A percentile compares a stretch with the other conserved stretches of the same genome.
phyloP scores from a whole-genome alignment of 1,140 invertebrate genomes.

The Drosophila serrata region DNA sequence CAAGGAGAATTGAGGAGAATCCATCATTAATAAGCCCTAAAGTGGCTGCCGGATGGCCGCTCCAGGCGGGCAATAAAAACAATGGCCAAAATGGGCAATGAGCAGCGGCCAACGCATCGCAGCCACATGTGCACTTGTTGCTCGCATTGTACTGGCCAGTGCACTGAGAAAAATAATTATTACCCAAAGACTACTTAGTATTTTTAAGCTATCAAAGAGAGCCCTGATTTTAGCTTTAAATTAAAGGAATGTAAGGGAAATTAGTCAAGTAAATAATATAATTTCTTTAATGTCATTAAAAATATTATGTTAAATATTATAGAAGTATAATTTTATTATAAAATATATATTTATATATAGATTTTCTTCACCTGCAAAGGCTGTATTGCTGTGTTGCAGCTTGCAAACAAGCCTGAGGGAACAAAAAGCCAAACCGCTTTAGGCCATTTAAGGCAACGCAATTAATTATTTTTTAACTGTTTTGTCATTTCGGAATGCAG shows the following conservation, averaged over 20 bases:
- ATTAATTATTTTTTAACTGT: slow-evolving; percentile 86
- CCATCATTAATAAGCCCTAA: slow-evolving; percentile 84
- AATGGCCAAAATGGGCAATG: slow-evolving; percentile 78
- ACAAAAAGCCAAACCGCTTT: slow-evolving; percentile 78
- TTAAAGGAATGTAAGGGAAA: background rate
- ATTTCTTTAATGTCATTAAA: too few species aligned
- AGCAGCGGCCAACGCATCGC: slow-evolving; percentile 57
- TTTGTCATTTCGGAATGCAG: slow-evolving; percentile 85
- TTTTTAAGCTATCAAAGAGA: background rate
- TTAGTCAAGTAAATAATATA: background rate
- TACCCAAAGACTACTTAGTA: too few species aligned
- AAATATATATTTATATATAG: background rate
- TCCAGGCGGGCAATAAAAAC: slow-evolving; percentile 79
- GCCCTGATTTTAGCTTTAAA: background rate
- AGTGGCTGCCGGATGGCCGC: slow-evolving; percentile 70
- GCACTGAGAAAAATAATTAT: slow-evolving; percentile 13
- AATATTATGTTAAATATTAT: background rate
- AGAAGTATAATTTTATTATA: background rate
- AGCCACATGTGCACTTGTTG: slow-evolving; percentile 64
- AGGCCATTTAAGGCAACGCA: slow-evolving; percentile 85
- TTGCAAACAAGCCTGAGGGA: slow-evolving; percentile 65
- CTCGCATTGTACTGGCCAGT: slow-evolving; percentile 40
- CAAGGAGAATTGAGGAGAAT: slow-evolving; percentile 72
- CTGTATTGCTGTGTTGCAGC: slow-evolving; percentile 61
- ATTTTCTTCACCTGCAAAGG: slow-evolving; percentile 1